Percentiles rank a stretch among this genome's conserved stretches.
phyloP scores from a whole-genome alignment of 2,113 vertebrate genomes.

The Riparia riparia region DNA sequence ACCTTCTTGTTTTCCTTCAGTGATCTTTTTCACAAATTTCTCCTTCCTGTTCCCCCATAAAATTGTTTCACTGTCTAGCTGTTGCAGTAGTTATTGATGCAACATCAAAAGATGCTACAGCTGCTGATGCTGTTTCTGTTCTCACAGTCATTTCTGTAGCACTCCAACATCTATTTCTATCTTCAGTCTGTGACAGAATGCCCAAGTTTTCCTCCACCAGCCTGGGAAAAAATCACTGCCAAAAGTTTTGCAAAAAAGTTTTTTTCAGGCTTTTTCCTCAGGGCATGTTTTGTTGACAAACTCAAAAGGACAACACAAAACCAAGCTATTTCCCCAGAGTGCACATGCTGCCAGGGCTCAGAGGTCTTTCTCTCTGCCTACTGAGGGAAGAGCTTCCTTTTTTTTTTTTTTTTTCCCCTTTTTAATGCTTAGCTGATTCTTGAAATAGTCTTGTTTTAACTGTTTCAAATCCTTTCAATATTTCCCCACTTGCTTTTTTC shows the following conservation, averaged over 20 bases:
- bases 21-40: neutral
- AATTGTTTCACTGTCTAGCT: neutral
- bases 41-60: neutral
- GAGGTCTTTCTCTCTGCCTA: neutral
- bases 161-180: slow-evolving; percentile 44
- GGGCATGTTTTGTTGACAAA: slow-evolving; percentile 60
- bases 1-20: neutral
- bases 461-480: neutral
- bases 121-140: slow-evolving; percentile 26
- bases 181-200: slow-evolving; percentile 6
- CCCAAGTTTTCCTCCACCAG: slow-evolving; percentile 5
- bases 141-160: slow-evolving; percentile 39
- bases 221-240: slow-evolving; percentile 49
- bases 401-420: neutral
- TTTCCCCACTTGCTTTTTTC: neutral
- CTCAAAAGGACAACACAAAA: slow-evolving; percentile 43
- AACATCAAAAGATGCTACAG: slow-evolving; percentile 44
- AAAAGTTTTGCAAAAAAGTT: slow-evolving; percentile 33
- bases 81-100: slow-evolving; percentile 17
- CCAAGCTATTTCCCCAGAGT: slow-evolving; percentile 46
- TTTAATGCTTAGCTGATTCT: neutral
- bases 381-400: neutral
- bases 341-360: neutral
- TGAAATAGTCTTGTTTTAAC: neutral
- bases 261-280: slow-evolving; percentile 32